Conservation (phyloP, 2,888 invertebrate genomes). For the Drosophila vallismaia region DNA sequence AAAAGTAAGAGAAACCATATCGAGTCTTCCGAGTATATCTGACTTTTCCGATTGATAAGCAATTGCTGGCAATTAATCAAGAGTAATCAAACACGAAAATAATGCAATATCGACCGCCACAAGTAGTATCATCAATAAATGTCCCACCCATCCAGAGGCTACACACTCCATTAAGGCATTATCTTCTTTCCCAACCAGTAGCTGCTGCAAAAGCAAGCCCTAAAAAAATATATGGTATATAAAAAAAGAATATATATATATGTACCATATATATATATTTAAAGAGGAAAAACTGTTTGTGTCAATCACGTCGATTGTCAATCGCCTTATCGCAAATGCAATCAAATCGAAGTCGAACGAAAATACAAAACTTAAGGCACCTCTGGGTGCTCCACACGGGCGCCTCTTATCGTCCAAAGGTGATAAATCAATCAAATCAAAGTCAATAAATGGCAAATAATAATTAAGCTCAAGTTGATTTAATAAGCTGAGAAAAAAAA, state of each 20-base stretch:
- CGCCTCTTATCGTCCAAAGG: not conserved
- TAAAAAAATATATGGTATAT: not conserved
- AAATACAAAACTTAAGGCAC: constrained; percentile 45
- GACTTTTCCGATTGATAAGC: constrained; percentile 7
- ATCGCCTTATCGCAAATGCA: constrained; percentile 50
- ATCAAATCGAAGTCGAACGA: constrained; percentile 45
- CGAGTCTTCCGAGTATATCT: too few species aligned
- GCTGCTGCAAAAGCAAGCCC: not conserved
- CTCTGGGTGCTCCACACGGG: too few species aligned
- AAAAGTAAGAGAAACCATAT: not conserved
- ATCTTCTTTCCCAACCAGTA: constrained; percentile 35
- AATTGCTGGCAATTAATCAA: constrained; percentile 31
- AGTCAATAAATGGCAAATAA: constrained; percentile 41
- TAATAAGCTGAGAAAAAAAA: constrained; percentile 4
- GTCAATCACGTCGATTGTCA: constrained; percentile 43
- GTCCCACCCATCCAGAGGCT: constrained; percentile 42
- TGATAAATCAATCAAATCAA: constrained; percentile 61
- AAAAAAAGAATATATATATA: not conserved
- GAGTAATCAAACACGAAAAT: constrained; percentile 34
- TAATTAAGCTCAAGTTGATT: constrained; percentile 38
- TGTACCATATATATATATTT: not conserved
- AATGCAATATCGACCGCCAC: constrained; percentile 28
- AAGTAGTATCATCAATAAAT: constrained; percentile 62
- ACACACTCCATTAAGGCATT: constrained; percentile 63
- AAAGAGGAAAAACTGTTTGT: constrained; percentile 9